Conservation (phyloP, 2,797 vertebrate genomes). For the Cossypha niveicapilla region DNA sequence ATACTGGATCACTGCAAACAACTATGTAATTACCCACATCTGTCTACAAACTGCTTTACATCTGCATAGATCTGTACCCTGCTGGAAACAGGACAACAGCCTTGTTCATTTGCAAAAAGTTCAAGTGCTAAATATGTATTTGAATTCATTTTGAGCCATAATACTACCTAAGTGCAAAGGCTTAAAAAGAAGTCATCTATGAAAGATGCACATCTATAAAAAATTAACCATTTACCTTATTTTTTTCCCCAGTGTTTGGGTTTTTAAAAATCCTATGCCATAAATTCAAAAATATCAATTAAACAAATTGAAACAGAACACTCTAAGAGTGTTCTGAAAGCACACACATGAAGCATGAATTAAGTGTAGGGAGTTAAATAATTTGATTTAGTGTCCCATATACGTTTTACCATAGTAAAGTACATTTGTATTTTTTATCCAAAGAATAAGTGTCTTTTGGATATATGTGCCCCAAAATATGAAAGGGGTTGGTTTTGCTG, state of each 20-base stretch:
- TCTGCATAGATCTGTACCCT: neutral
- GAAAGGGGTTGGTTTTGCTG: neutral
- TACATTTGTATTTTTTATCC: neutral
- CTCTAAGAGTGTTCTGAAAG: neutral
- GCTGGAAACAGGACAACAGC: neutral
- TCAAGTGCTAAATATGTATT: neutral
- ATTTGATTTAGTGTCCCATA: neutral
- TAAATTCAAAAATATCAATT: neutral
- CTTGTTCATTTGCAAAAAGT: neutral
- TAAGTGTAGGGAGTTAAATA: neutral
- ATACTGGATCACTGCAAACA: neutral
- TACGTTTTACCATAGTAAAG: neutral
- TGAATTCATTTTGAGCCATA: neutral
- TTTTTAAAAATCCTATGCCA: neutral
- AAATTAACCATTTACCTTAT: neutral
- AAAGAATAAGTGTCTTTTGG: neutral
- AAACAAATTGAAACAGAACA: neutral
- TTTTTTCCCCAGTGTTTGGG: neutral
- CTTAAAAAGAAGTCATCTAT: neutral
- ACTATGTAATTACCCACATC: neutral
- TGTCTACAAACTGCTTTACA: neutral
- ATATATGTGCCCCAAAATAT: neutral
- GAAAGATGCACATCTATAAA: neutral
- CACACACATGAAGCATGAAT: neutral
- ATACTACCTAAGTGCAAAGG: neutral